These are phyloP conservation scores for Meloidogyne floridensis DNA, from an alignment of 1,140 invertebrate species.

Conservation along the genomic window DNA sequence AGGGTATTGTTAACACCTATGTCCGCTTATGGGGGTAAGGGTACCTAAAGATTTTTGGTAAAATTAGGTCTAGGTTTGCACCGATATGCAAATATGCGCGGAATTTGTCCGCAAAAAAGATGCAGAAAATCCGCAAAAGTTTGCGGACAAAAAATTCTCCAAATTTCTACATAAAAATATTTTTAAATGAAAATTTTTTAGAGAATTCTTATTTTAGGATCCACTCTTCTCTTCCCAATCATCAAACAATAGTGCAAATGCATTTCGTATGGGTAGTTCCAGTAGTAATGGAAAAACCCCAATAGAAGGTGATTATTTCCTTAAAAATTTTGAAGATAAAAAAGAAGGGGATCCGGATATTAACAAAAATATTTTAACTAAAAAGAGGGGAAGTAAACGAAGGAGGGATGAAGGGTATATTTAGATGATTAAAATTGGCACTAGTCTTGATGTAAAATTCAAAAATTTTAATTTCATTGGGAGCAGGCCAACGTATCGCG, in stretches of 20 bases:
- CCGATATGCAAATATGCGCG: too few species aligned
- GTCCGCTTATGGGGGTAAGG: too few species aligned
- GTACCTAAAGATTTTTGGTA: too few species aligned
- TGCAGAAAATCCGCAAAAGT: too few species aligned
- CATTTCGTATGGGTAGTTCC: slow-evolving; percentile 10
- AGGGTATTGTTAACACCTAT: too few species aligned
- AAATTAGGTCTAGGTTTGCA: too few species aligned
- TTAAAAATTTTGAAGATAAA: background rate
- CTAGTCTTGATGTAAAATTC: background rate
- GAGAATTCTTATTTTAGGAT: background rate
- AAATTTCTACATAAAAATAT: background rate
- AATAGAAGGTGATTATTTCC: background rate
- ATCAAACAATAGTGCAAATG: slow-evolving; percentile 25
- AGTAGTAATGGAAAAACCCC: background rate
- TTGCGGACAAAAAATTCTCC: background rate
- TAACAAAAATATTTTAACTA: background rate
- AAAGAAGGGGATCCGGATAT: background rate
- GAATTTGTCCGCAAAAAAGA: too few species aligned
- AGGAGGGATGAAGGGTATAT: background rate
- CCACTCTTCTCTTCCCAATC: slow-evolving; percentile 30
- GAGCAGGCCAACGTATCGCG: too few species aligned
- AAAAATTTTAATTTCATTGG: background rate
- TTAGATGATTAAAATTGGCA: background rate
- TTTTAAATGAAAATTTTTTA: background rate
- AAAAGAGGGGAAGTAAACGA: background rate